Percentiles rank a stretch among this genome's conserved stretches.
These are phyloP conservation scores for Menura novaehollandiae DNA, from an alignment of 2,113 vertebrate genomes.

Conservation along the genomic window DNA sequence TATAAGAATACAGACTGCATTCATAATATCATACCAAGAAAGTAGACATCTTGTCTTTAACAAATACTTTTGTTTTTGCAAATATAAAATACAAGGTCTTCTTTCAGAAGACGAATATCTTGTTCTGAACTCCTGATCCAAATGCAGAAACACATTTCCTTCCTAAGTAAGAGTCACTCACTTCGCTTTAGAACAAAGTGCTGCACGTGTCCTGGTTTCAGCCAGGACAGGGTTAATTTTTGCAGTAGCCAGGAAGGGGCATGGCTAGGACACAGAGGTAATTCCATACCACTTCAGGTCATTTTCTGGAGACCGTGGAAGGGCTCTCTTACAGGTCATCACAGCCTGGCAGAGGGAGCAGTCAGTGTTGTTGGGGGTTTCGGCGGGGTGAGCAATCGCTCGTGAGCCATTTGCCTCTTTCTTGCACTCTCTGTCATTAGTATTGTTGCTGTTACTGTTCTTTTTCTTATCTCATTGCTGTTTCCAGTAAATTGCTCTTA, in stretches of 20 bases:
- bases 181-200: neutral
- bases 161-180: neutral
- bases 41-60: neutral
- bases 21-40: neutral
- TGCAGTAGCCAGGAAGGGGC: neutral
- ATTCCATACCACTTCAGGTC: neutral
- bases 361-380: neutral
- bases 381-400: fast-evolving
- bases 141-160: neutral
- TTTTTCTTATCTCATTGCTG: neutral
- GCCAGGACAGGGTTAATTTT: neutral
- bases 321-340: neutral
- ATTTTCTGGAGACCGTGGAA: neutral
- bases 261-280: neutral
- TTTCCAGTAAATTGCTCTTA: neutral
- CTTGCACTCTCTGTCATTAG: neutral
- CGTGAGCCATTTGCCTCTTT: neutral
- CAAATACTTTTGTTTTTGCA: neutral
- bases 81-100: neutral
- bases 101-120: neutral
- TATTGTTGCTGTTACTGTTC: neutral
- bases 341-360: neutral
- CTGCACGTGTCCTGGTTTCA: neutral
- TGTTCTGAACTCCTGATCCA: neutral
- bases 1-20: neutral